Evolutionary conservation across 2,797 vertebrate species (phyloP), one percentile per base, ranked within the genome.

Genomic region (Coendou prehensilis): DNA sequence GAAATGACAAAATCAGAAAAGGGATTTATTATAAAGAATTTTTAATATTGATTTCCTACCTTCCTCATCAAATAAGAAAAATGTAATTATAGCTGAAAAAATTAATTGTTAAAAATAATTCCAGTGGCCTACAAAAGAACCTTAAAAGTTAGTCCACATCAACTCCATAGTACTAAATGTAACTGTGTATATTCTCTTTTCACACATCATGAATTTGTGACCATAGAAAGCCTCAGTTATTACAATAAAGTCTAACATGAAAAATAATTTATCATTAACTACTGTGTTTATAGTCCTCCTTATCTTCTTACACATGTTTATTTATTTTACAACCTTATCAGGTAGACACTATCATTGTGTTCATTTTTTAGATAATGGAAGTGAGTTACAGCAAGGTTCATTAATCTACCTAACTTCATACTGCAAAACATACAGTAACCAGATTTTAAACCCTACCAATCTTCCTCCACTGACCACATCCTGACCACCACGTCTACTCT

Each of bases 1-100:
- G 41, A 85, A 92, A 96, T 37, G 87, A 9, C 22, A 73, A 96
- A 96, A 78, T 56, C 9, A 57, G n/a, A 91, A 94, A 85, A 88
- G 26, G 85, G 7, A 61, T 76, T 1, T 64, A 30, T 64, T 90
- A 78, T 37, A 75, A 84, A 83, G 6, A 87, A 45, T 52, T 91
- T 63, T 33, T 79, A 9, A 45, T 4, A 67, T 91, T 57, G 80
- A 85, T 63, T 90, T 8, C 22, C 61, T 83, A 41, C 6, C 28
- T 2, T 76, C 6, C 10, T 82, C 15, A 71, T 92, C 56, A 87
- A 95, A 75, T 63, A 91, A 93, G 59, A 64, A 75, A 80, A 67
- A 26, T 20, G 57, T 57, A 80, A 6, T 54, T 64, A 79, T 33
- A 95, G 3, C 5, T 63, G 14, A 85, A 92, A 89, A 52, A 54